Conservation (phyloP, 2,888 invertebrate genomes). For the Drosophila infuscata region DNA sequence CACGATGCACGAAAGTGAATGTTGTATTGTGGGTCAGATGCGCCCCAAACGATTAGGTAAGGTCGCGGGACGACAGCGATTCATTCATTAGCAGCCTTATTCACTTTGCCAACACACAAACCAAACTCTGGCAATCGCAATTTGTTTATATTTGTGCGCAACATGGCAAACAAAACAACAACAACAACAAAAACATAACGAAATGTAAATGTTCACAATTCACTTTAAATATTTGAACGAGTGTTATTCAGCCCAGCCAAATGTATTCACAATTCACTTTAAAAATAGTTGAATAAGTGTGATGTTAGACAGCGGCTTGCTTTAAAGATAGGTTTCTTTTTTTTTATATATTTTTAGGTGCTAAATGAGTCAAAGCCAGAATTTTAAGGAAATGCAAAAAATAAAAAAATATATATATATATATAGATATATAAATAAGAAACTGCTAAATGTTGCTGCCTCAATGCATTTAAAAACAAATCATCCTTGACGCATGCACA, state of each 20-base stretch:
- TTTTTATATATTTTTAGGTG: constrained; percentile 34
- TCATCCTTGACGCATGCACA: constrained; percentile 77
- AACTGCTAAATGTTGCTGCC: constrained; percentile 15
- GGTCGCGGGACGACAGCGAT: constrained; percentile 29
- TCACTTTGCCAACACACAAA: constrained; percentile 18
- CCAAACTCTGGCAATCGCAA: constrained; percentile 42
- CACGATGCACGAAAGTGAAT: constrained; percentile 75
- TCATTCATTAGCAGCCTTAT: constrained; percentile 34
- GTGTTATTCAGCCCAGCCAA: not conserved
- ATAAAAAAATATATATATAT: too few species aligned
- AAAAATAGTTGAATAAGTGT: constrained; percentile 15
- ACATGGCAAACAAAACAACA: not conserved
- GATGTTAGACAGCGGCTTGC: constrained; percentile 31
- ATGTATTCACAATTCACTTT: constrained; percentile 24
- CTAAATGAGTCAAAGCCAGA: constrained; percentile 38
- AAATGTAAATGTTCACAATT: constrained; percentile 16
- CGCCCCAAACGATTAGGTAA: constrained; percentile 44
- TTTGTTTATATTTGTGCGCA: constrained; percentile 40
- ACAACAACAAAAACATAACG: not conserved
- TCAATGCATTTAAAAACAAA: constrained; percentile 59
- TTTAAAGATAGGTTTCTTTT: constrained; percentile 6
- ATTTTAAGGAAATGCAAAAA: not conserved
- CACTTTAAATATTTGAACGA: constrained; percentile 14
- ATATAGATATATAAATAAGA: not conserved
- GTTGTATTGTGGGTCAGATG: constrained; percentile 44